These are phyloP conservation scores for Athalia rosae DNA, from an alignment of 2,888 invertebrate species.

Conservation along the genomic window DNA sequence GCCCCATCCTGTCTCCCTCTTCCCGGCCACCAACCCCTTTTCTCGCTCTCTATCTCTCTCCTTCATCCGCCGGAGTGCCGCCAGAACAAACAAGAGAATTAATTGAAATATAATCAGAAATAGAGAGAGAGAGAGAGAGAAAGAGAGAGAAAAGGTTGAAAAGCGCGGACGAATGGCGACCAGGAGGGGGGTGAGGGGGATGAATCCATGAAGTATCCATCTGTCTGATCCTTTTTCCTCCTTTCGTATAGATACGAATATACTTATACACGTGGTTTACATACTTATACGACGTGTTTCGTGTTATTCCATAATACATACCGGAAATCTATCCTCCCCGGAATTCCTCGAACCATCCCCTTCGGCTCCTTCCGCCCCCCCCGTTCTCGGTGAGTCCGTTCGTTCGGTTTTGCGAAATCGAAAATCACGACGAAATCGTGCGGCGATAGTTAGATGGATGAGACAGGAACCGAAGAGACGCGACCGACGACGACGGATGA, in stretches of 20 bases:
- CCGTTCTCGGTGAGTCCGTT: too few relatives aligned
- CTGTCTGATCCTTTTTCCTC: constrained; percentile 40
- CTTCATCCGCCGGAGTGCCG: constrained; percentile 7
- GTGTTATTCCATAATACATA: constrained; percentile 44
- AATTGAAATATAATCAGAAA: constrained; percentile 58
- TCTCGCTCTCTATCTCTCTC: background rate
- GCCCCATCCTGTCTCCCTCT: background rate
- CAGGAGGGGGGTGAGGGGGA: background rate
- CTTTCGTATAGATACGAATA: constrained; percentile 39
- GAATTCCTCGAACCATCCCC: too few relatives aligned
- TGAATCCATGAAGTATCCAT: constrained; percentile 39
- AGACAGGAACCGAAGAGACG: constrained; percentile 31
- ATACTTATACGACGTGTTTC: constrained; percentile 8
- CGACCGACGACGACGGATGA: constrained; percentile 41
- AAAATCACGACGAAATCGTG: constrained; percentile 9
- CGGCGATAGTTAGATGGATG: constrained; percentile 36
- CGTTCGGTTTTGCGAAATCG: constrained; percentile 39
- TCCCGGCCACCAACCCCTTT: too few relatives aligned
- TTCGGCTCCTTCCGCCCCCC: constrained; percentile 49
- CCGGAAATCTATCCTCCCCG: constrained; percentile 41
- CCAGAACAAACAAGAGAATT: constrained; percentile 55
- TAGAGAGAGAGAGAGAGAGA: constrained; percentile 28
- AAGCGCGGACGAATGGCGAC: background rate
- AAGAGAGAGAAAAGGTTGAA: too few relatives aligned
- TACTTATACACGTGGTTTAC: too few relatives aligned